Evolutionary conservation across 2,888 invertebrate species (phyloP).

Genomic region (Polietes domitor): DNA sequence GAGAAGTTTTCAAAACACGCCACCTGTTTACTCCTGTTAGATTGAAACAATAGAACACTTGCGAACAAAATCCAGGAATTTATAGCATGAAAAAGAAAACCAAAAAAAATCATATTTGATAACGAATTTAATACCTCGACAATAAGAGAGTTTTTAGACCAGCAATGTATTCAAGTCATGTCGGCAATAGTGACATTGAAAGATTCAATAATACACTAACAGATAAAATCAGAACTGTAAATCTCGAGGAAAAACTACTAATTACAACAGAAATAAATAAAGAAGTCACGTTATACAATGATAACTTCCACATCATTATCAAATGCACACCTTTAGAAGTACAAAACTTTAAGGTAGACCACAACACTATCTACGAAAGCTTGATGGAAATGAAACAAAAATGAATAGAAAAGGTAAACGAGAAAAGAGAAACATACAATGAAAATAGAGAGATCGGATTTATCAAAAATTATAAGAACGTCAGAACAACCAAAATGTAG

Average conservation of each 20-base stretch:
- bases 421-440: neutral
- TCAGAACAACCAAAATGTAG: neutral
- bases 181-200: too few relatives aligned
- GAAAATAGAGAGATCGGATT: neutral
- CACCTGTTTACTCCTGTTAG: too few relatives aligned
- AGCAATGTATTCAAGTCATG: neutral
- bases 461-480: neutral
- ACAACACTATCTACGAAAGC: neutral
- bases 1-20: too few relatives aligned
- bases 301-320: too few relatives aligned
- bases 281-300: neutral
- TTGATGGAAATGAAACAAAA: neutral
- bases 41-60: neutral
- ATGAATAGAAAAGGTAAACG: neutral
- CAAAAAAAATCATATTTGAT: too few relatives aligned
- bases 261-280: neutral
- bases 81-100: too few relatives aligned
- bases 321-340: neutral
- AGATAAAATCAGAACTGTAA: too few relatives aligned
- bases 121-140: neutral
- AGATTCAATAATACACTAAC: too few relatives aligned
- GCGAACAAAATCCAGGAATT: neutral
- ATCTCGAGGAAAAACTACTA: neutral
- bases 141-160: neutral
- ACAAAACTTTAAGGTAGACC: neutral